These are phyloP conservation scores for Laspeyria flexula DNA, from an alignment of 2,888 invertebrate species.

Conservation along the genomic window DNA sequence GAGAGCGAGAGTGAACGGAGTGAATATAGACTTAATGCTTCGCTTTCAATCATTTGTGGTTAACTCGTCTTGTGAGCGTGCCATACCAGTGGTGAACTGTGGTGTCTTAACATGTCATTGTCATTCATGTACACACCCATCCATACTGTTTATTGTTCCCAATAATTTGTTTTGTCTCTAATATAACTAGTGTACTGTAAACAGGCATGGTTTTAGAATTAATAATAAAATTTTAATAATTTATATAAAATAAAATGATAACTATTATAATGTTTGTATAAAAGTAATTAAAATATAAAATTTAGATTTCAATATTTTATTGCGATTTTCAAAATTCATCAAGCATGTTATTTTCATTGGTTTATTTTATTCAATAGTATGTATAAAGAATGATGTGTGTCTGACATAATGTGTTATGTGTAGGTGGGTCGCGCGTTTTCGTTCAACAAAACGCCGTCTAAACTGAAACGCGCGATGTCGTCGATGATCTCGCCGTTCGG, in stretches of 20 bases:
- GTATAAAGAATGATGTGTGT: slow-evolving; percentile 9
- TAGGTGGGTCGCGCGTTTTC: slow-evolving; percentile 97
- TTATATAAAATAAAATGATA: background rate
- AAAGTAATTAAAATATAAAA: too few relatives aligned
- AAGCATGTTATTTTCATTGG: background rate
- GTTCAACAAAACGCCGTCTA: slow-evolving; percentile 97
- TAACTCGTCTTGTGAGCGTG: slow-evolving; percentile 77
- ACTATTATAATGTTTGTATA: background rate
- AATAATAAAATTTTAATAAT: background rate
- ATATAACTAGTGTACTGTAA: slow-evolving; percentile 15
- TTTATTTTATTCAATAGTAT: background rate
- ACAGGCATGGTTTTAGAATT: slow-evolving; percentile 28
- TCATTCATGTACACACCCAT: slow-evolving; percentile 38
- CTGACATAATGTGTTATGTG: slow-evolving; percentile 15
- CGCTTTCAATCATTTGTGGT: slow-evolving; percentile 66
- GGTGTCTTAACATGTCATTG: slow-evolving; percentile 41
- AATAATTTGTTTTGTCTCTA: slow-evolving; percentile 25
- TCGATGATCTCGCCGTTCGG: slow-evolving; percentile 97
- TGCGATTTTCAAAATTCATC: background rate
- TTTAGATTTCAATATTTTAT: background rate
- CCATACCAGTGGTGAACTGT: slow-evolving; percentile 60
- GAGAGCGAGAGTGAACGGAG: slow-evolving; percentile 51
- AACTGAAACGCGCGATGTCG: slow-evolving; percentile 96
- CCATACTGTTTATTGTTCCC: slow-evolving; percentile 16
- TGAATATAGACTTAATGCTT: slow-evolving; percentile 66